Evolutionary conservation across 2,888 invertebrate genomes (phyloP).

Genomic region (Sinotaia quadrata): DNA sequence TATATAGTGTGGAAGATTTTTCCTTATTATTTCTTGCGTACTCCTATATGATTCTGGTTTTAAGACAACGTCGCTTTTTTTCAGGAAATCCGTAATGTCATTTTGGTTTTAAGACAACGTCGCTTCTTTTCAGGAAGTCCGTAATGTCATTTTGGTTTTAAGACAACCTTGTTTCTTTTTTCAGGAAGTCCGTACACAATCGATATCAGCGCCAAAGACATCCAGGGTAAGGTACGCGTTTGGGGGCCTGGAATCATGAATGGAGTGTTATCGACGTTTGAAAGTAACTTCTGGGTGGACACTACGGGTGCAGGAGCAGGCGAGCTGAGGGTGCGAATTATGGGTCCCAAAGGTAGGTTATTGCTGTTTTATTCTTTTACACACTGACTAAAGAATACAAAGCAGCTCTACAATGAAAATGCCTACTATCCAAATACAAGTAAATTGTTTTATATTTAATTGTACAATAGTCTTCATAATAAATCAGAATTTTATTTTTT

Average conservation of each 20-base stretch:
- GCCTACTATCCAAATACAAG: too few species aligned
- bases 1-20: too few species aligned
- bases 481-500: too few species aligned
- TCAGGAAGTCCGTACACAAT: slow-evolving; percentile 61
- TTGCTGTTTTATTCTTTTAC: too few species aligned
- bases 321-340: slow-evolving; percentile 58
- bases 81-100: too few species aligned
- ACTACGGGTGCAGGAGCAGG: slow-evolving; percentile 58
- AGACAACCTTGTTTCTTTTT: neutral
- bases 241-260: slow-evolving; percentile 57
- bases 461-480: too few species aligned
- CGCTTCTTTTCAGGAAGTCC: neutral
- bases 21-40: too few species aligned
- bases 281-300: slow-evolving; percentile 60
- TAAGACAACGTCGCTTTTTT: too few species aligned
- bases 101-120: neutral
- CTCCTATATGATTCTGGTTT: too few species aligned
- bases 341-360: slow-evolving; percentile 61
- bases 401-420: too few species aligned
- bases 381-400: too few species aligned
- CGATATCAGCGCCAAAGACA: slow-evolving; percentile 40
- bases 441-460: too few species aligned
- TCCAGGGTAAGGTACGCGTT: slow-evolving; percentile 45
- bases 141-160: neutral
- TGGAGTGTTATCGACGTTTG: slow-evolving; percentile 54